These are phyloP conservation scores for Silvanus unidentatus DNA, from an alignment of 2,888 invertebrate genomes.

Conservation along the genomic window DNA sequence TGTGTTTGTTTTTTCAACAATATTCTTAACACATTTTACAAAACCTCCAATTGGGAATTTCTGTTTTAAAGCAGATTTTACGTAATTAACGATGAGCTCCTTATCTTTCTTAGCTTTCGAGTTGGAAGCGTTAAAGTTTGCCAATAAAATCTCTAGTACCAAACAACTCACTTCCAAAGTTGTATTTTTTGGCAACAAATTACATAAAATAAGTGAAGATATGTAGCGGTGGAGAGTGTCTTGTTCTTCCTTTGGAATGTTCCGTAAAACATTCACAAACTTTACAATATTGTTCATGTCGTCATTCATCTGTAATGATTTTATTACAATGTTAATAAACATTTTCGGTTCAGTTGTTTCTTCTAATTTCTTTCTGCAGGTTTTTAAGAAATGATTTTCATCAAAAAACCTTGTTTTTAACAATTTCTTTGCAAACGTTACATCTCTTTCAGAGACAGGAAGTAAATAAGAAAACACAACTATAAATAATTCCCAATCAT, in stretches of 20 bases:
- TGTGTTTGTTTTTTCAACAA: slow-evolving; percentile 49
- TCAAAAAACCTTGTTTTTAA: slow-evolving; percentile 45
- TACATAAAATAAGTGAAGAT: slow-evolving; percentile 47
- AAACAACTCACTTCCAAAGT: slow-evolving; percentile 42
- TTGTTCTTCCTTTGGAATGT: slow-evolving; percentile 18
- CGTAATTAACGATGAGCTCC: slow-evolving; percentile 33
- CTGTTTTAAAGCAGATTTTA: slow-evolving; percentile 41
- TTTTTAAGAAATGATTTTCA: slow-evolving; percentile 31
- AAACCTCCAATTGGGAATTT: slow-evolving; percentile 54
- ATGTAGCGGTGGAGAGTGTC: slow-evolving; percentile 31
- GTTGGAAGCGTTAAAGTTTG: slow-evolving; percentile 44
- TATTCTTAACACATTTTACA: slow-evolving; percentile 50
- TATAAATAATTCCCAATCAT: slow-evolving; percentile 54
- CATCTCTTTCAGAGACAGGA: slow-evolving; percentile 47
- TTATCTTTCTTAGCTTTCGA: slow-evolving; percentile 29
- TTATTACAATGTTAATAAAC: slow-evolving; percentile 24
- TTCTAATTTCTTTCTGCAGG: slow-evolving; percentile 1
- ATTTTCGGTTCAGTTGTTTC: slow-evolving; percentile 8
- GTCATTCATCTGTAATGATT: slow-evolving; percentile 18
- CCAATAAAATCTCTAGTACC: slow-evolving; percentile 46
- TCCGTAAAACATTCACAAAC: slow-evolving; percentile 22
- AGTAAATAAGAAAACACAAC: slow-evolving; percentile 59
- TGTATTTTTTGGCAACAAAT: slow-evolving; percentile 42
- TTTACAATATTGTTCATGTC: slow-evolving; percentile 14
- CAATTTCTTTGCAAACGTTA: slow-evolving; percentile 44